Percentiles rank a stretch among this genome's conserved stretches.
Evolutionary conservation across 2,113 vertebrate species (phyloP).

Genomic region (Balaeniceps rex): DNA sequence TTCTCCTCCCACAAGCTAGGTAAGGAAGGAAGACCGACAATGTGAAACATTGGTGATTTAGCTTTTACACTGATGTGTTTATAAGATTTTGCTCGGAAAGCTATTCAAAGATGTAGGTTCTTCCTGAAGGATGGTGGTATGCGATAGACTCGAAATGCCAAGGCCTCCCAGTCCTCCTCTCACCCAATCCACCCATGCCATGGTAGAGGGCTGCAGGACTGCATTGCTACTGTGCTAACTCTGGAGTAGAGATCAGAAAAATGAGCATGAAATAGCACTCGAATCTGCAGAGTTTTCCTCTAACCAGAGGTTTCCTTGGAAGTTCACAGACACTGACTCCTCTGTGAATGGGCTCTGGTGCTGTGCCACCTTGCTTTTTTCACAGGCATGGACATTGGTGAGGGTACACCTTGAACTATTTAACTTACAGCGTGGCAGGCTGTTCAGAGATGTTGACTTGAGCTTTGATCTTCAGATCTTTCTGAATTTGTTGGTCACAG

Average conservation of each 20-base stretch:
- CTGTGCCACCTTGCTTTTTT: neutral
- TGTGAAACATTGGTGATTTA: neutral
- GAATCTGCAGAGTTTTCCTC: neutral
- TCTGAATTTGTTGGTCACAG: constrained; percentile 68
- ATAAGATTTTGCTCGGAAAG: neutral
- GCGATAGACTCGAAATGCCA: neutral
- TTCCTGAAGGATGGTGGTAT: neutral
- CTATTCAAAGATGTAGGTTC: neutral
- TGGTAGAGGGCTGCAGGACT: neutral
- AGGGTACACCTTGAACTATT: neutral
- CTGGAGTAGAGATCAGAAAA: neutral
- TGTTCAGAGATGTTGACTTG: constrained; percentile 78
- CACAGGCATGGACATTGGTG: neutral
- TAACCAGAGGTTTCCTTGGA: neutral
- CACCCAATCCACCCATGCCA: neutral
- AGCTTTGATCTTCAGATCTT: constrained; percentile 82
- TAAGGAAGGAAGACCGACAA: too few species aligned
- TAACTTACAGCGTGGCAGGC: constrained; percentile 72
- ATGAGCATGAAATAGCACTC: neutral
- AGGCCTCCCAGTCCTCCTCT: neutral
- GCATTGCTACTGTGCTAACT: neutral
- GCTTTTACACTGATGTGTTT: neutral
- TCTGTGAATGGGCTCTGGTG: neutral
- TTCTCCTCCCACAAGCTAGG: neutral
- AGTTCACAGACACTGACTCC: neutral